Evolutionary conservation across 2,888 invertebrate species (phyloP), one percentile per base, ranked within the genome.

Genomic region (Didymodactylos carnosus): DNA sequence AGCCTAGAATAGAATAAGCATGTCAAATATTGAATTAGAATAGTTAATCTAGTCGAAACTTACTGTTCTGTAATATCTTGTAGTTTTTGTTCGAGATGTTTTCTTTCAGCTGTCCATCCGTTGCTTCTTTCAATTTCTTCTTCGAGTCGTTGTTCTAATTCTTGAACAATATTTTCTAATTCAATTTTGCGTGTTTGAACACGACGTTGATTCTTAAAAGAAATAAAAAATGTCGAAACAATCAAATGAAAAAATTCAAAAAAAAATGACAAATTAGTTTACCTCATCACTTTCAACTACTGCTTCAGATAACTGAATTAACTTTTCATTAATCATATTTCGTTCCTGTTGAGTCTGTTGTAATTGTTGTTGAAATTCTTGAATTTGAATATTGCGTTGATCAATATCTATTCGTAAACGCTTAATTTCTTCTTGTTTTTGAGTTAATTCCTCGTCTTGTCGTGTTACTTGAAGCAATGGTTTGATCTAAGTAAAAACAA

Each of bases 231-330:
- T n/a, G 10, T 35, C 1, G n/a, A n/a, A n/a, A n/a, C n/a, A n/a
- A n/a, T n/a, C n/a, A n/a, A n/a, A n/a, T n/a, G n/a, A n/a, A n/a
- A n/a, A n/a, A n/a, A n/a, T n/a, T n/a, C n/a, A n/a, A n/a, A n/a
- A n/a, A n/a, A n/a, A n/a, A n/a, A n/a, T n/a, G n/a, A n/a, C n/a
- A n/a, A n/a, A n/a, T n/a, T 71, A 53, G 41, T 76, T 75, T 76
- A 82, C 82, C 80, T 95, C 98, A 80, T 98, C 97, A 0, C 95
- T 94, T 84, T 98, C 98, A 5, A 95, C 95, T 82, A 94, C 94
- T 29, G 95, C 85, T 81, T 98, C 97, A 23, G 92, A 88, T 85
- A 98, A 97, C 2, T 94, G 94, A 86, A 93, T 89, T 75, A 95
- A 85, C 82, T 98, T 97, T 81, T 98, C 95, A 40, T 92, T 91